phyloP scores from a whole-genome alignment of 2,888 invertebrate genomes.

The Julus scandinavius region DNA sequence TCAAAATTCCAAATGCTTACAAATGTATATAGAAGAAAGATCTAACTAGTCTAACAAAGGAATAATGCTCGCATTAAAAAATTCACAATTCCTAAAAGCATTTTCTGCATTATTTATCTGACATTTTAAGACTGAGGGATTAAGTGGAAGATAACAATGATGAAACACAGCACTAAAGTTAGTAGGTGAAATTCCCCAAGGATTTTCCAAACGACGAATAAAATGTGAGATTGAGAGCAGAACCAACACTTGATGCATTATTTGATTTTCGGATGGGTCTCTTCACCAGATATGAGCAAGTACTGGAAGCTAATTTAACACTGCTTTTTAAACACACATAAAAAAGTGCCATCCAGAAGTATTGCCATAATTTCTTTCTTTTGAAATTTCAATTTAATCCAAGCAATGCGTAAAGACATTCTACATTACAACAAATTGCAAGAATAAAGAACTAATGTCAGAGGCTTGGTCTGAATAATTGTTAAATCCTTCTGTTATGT shows the following conservation, averaged over 20 bases:
- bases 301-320: background rate
- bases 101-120: constrained; percentile 22
- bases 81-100: constrained; percentile 3
- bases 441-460: no score
- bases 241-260: constrained; percentile 4
- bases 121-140: constrained; percentile 22
- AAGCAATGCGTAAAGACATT: no score
- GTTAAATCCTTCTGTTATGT: no score
- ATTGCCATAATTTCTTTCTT: no score
- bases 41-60: constrained; percentile 9
- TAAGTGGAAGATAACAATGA: background rate
- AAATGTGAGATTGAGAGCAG: background rate
- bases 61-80: constrained; percentile 21
- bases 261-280: background rate
- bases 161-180: background rate
- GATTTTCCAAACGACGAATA: background rate
- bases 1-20: background rate
- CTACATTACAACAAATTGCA: no score
- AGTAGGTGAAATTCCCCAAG: background rate
- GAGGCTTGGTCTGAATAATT: no score
- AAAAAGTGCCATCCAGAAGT: no score
- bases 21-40: background rate
- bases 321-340: background rate
- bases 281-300: background rate
- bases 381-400: no score